Conservation (phyloP, 2,797 vertebrate genomes). For the Arnoldichthys spilopterus region DNA sequence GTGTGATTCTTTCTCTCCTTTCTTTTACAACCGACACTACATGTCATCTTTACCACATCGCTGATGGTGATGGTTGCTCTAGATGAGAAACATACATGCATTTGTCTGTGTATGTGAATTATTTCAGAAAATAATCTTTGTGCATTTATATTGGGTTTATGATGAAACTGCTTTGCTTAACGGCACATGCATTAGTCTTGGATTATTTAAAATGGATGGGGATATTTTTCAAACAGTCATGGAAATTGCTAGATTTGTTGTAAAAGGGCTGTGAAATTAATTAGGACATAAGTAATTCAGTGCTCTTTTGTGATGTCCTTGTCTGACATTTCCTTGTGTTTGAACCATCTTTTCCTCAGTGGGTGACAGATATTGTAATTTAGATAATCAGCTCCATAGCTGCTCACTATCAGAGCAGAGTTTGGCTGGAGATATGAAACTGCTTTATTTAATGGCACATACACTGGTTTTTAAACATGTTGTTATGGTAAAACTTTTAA, state of each 20-base stretch:
- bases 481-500: too few species aligned
- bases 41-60: neutral
- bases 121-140: too few species aligned
- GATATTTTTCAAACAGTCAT: neutral
- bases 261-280: neutral
- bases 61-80: neutral
- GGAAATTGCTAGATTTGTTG: neutral
- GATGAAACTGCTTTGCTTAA: too few species aligned
- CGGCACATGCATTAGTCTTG: too few species aligned
- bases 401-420: constrained; percentile 9
- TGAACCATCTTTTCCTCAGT: neutral
- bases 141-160: too few species aligned
- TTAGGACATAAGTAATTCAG: neutral
- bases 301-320: constrained; percentile 3
- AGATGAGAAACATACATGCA: neutral
- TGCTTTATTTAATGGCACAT: too few species aligned
- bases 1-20: neutral
- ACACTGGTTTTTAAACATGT: too few species aligned
- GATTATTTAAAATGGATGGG: neutral
- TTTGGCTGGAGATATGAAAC: too few species aligned
- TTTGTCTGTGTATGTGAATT: too few species aligned
- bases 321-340: neutral
- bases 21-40: neutral
- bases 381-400: constrained; percentile 20
- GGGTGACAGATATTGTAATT: constrained; percentile 19